A percentile compares a stretch with the other conserved stretches of the same genome.
Evolutionary conservation across 1,140 invertebrate genomes (phyloP).

Genomic region (Cotesia chilonis): DNA sequence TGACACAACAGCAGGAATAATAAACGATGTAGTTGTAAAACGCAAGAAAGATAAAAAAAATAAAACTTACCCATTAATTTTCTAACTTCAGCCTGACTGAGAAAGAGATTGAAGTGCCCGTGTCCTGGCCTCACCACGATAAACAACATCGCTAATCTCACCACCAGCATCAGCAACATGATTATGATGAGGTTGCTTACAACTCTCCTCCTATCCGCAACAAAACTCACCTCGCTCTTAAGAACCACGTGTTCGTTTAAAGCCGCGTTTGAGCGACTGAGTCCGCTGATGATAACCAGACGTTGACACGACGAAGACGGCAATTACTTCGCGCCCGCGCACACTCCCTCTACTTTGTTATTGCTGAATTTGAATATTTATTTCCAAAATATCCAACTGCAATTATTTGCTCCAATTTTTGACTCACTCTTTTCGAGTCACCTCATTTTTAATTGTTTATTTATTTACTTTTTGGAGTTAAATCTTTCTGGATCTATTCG

Average conservation of each 20-base stretch:
- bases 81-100: slow-evolving; percentile 61
- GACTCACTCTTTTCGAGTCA: no score
- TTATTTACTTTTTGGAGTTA: no score
- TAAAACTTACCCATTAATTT: slow-evolving; percentile 61
- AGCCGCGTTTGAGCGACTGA: slow-evolving; percentile 2
- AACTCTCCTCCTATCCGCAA: no score
- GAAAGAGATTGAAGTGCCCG: slow-evolving; percentile 63
- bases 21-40: slow-evolving; percentile 21
- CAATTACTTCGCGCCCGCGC: no score
- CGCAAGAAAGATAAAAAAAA: slow-evolving; percentile 27
- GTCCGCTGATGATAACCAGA: not conserved
- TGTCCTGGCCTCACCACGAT: slow-evolving; percentile 50
- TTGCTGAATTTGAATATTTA: no score
- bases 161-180: slow-evolving; percentile 42
- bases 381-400: no score
- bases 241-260: slow-evolving; percentile 15
- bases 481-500: no score
- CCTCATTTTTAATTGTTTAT: no score
- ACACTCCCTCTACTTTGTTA: no score
- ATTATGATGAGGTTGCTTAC: no score
- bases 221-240: not conserved
- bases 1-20: not conserved
- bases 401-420: no score
- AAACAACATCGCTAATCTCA: slow-evolving; percentile 51
- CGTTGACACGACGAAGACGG: no score